Conservation (phyloP, 2,797 vertebrate species). For the Paramormyrops hopkinsi region DNA sequence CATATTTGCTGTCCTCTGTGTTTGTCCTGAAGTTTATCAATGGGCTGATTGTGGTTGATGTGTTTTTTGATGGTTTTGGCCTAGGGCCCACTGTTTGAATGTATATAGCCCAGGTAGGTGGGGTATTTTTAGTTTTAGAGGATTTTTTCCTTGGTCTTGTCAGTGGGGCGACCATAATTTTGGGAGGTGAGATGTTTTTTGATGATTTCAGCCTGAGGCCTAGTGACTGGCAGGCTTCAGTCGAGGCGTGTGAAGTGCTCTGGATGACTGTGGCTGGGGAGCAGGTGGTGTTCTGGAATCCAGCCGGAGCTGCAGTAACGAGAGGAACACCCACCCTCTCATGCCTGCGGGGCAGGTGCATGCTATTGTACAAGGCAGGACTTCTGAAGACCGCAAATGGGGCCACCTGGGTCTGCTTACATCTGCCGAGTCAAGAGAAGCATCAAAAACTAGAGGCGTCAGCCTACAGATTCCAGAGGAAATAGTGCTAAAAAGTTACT, state of each 20-base stretch:
- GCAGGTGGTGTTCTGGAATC: neutral
- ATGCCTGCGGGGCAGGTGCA: conserved; percentile 13
- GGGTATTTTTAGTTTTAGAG: neutral
- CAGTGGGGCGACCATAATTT: neutral
- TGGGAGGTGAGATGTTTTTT: neutral
- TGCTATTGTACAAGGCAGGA: conserved; percentile 55
- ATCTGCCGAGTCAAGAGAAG: conserved; percentile 55
- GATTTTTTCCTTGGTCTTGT: neutral
- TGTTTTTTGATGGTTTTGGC: neutral
- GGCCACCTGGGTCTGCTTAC: conserved; percentile 55
- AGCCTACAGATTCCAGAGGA: neutral
- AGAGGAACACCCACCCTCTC: conserved; percentile 24
- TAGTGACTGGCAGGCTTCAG: neutral
- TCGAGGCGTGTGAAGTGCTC: neutral
- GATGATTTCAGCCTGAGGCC: neutral
- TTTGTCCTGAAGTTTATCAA: neutral
- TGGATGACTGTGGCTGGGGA: neutral
- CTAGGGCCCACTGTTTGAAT: neutral
- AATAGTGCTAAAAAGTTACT: neutral
- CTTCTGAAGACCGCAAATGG: conserved; percentile 65
- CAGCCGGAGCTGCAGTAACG: conserved; percentile 22
- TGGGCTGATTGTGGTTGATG: neutral
- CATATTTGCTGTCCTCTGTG: neutral
- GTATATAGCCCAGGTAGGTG: neutral
- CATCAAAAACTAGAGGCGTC: neutral